These are phyloP conservation scores for Anguilla megastoma DNA, from an alignment of 2,797 vertebrate genomes.

Conservation along the genomic window DNA sequence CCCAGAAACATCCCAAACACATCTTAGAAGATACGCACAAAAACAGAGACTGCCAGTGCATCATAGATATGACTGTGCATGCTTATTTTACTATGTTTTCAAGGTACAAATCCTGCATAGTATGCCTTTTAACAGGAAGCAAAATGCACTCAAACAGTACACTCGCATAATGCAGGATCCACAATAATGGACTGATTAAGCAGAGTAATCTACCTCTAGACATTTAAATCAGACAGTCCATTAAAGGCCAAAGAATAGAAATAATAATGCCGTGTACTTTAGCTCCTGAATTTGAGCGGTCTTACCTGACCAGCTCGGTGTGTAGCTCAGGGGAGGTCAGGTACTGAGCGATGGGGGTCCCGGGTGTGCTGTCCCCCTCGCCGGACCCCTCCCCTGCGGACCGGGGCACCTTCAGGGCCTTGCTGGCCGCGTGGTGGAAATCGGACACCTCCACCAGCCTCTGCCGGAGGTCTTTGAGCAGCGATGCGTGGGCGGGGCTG, in stretches of 20 bases:
- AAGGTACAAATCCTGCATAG: no score
- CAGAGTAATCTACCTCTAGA: not conserved
- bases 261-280: not conserved
- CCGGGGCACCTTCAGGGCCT: constrained; percentile 79
- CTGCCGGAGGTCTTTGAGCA: constrained; percentile 85
- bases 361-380: constrained; percentile 61
- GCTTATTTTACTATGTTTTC: no score
- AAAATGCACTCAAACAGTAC: not conserved
- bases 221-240: not conserved
- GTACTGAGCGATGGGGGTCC: constrained; percentile 54
- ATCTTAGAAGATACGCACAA: no score
- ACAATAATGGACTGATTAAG: not conserved
- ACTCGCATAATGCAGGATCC: not conserved
- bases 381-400: constrained; percentile 61
- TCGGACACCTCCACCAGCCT: constrained; percentile 87
- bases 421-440: constrained; percentile 92
- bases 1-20: no score
- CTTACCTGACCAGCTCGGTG: constrained; percentile 88
- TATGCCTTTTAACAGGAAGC: not conserved
- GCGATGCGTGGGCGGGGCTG: constrained; percentile 69
- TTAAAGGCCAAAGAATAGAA: not conserved
- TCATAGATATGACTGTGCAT: no score
- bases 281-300: not conserved
- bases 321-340: constrained; percentile 90
- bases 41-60: no score